Evolutionary conservation across 2,113 vertebrate genomes (phyloP), one percentile per base, ranked within the genome.

Genomic region (Chloropsis cyanopogon): DNA sequence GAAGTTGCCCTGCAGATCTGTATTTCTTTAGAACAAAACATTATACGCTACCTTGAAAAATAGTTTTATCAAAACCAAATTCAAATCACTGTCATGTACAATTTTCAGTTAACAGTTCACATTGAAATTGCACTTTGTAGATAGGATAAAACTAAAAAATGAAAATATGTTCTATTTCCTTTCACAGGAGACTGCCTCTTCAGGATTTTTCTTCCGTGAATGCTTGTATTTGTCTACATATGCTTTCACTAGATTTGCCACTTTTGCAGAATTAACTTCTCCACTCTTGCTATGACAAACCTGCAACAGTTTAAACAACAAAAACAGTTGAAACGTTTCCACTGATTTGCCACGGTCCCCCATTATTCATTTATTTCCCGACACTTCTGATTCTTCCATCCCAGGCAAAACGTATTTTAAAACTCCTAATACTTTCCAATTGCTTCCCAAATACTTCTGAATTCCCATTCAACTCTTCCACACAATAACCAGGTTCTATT

Each of bases 191-290:
- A 96, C 46, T 3, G 93, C 93, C 63, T 98, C 98, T 52, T 98
- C 98, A 14, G 96, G 64, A 50, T 97, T 98, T 95, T 98, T 99
- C 98, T 98, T 99, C 97, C 99, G 98, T 47, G 98, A 98, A 79
- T 99, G 98, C 94, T 99, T 99, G 97, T 99, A 99, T 96, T 99
- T 99, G 98, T 99, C 99, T 83, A 99, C 99, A 37, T 99, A 99
- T 0, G 99, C 99, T 97, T 99, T 99, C 88, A 99, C 99, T 68
- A 99, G 98, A 97, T 99, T 99, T 69, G 99, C 99, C 97, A 99
- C 99, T 97, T 99, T 99, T 33, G 98, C 98, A 86, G 99, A 98
- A 97, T 99, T 99, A 63, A 99, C 99, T 98, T 99, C 99, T 53
- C 99, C 99, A 4, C 99, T 99, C 97, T 99, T 99, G 98, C 99